Conservation (phyloP, 1,140 invertebrate genomes). For the Cydia fagiglandana region DNA sequence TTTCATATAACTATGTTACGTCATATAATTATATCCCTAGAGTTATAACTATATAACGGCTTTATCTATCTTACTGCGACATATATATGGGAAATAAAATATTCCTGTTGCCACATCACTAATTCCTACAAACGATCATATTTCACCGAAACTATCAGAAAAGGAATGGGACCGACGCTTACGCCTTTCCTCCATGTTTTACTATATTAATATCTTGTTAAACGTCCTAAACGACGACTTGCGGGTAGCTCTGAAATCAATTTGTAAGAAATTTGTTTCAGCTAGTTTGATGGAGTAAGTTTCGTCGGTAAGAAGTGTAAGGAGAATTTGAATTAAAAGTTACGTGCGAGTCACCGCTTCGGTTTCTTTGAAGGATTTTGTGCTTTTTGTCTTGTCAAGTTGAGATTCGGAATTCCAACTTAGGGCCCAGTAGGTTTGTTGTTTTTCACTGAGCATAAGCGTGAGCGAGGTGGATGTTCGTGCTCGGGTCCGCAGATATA, state of each 20-base stretch:
- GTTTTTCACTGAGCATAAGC: no score
- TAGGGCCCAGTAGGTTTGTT: background rate
- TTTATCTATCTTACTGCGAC: no score
- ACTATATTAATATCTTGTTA: slow-evolving; percentile 12
- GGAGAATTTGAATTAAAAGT: slow-evolving; percentile 7
- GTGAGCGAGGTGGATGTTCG: no score
- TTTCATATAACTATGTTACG: no score
- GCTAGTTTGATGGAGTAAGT: slow-evolving; percentile 11
- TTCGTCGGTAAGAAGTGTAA: background rate
- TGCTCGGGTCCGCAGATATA: no score
- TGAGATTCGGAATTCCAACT: background rate
- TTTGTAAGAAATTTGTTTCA: slow-evolving; percentile 14
- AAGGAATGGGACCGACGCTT: slow-evolving; percentile 10
- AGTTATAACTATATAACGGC: no score
- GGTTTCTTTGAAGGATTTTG: background rate
- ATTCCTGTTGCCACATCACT: background rate
- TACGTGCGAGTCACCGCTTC: background rate
- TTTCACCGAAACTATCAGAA: slow-evolving; percentile 14
- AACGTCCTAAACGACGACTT: slow-evolving; percentile 1
- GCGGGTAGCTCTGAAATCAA: slow-evolving; percentile 2
- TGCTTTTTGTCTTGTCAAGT: background rate
- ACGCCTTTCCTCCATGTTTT: background rate
- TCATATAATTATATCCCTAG: no score
- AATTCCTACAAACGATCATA: background rate
- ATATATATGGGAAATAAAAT: background rate